Conservation (phyloP, 2,888 invertebrate species). For the Villa cingulata region DNA sequence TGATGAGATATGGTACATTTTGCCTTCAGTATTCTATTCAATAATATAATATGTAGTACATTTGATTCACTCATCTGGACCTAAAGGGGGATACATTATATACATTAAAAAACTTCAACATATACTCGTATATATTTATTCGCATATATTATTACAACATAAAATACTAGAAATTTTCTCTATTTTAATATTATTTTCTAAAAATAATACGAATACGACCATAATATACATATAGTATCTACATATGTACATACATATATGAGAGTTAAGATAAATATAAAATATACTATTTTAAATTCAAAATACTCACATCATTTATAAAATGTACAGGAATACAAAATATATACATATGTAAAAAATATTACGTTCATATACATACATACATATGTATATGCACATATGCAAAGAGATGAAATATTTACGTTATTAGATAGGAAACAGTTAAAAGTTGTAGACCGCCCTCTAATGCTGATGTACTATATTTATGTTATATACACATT, state of each 20-base stretch:
- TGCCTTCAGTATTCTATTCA: too few species aligned
- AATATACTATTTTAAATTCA: too few species aligned
- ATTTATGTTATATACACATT: too few species aligned
- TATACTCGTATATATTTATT: constrained; percentile 1
- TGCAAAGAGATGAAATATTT: too few species aligned
- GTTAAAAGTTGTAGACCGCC: background rate
- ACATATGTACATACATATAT: too few species aligned
- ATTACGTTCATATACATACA: background rate
- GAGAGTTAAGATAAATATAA: too few species aligned
- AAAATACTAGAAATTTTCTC: too few species aligned
- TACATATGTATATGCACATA: background rate
- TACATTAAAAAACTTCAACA: background rate
- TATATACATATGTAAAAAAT: background rate
- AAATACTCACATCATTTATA: background rate
- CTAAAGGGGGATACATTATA: constrained; percentile 7
- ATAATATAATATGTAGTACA: background rate
- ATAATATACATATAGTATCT: too few species aligned
- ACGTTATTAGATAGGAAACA: background rate
- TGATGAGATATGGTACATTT: too few species aligned
- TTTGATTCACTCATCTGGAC: constrained; percentile 9
- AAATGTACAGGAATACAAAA: too few species aligned
- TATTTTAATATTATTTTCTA: too few species aligned
- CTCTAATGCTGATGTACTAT: constrained; percentile 2
- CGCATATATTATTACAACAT: background rate
- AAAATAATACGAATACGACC: too few species aligned